Percentiles rank a stretch among this genome's conserved stretches.
These are phyloP conservation scores for Callimico goeldii DNA, from an alignment of 2,797 vertebrate species.

Conservation along the genomic window DNA sequence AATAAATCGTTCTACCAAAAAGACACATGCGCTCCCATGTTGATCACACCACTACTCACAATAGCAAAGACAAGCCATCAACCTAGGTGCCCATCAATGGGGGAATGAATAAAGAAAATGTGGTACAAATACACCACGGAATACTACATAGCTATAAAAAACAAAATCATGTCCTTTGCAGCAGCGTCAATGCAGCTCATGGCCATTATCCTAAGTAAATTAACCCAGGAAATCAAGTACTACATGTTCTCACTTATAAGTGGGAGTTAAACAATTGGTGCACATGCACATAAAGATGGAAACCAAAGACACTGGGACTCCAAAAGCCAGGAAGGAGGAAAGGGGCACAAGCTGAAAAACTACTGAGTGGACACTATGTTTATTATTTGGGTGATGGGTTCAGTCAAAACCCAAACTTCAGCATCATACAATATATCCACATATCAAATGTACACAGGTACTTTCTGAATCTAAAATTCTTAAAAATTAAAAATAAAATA, in stretches of 20 bases:
- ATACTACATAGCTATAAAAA: background rate
- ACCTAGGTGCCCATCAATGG: background rate
- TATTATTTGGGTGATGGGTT: background rate
- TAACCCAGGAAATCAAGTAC: background rate
- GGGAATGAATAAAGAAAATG: background rate
- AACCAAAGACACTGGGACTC: background rate
- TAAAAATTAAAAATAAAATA: background rate
- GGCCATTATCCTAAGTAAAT: background rate
- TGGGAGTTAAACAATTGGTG: background rate
- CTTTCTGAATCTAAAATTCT: background rate
- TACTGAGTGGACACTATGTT: background rate
- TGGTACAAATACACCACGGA: background rate
- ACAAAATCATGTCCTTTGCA: background rate
- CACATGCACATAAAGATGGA: background rate
- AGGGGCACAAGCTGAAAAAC: background rate
- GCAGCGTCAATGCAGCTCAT: background rate
- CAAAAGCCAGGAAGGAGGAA: background rate
- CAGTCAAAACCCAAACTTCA: background rate
- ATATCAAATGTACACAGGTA: background rate
- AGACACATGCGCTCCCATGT: background rate
- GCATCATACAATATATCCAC: background rate
- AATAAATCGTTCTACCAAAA: background rate
- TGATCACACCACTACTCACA: background rate
- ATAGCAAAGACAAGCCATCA: background rate
- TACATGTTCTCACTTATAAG: background rate